phyloP scores from a whole-genome alignment of 1,140 invertebrate species.

The Nomia melanderi region DNA sequence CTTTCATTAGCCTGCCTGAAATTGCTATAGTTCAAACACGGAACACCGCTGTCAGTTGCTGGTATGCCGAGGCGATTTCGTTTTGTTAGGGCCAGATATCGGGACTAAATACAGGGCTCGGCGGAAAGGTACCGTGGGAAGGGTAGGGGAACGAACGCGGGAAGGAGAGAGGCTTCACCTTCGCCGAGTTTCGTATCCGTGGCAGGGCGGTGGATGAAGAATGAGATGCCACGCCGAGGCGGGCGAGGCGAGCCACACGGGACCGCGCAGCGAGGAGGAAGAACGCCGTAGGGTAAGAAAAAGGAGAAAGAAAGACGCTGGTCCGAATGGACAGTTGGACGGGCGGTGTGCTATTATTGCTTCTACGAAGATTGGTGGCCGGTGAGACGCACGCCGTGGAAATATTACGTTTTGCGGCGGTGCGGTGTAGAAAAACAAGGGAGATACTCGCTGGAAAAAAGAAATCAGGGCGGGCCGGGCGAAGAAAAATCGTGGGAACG shows the following conservation, averaged over 20 bases:
- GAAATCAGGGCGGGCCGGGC: slow-evolving; percentile 54
- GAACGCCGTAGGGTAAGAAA: slow-evolving; percentile 52
- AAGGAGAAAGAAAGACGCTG: slow-evolving; percentile 59
- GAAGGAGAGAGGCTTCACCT: slow-evolving; percentile 13
- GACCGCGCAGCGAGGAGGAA: slow-evolving; percentile 61
- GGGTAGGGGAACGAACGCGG: slow-evolving; percentile 47
- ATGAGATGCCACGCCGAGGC: slow-evolving; percentile 19
- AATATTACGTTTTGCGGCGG: slow-evolving; percentile 76
- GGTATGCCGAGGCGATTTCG: slow-evolving; percentile 71
- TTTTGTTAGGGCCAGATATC: slow-evolving; percentile 77
- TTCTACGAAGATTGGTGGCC: slow-evolving; percentile 78
- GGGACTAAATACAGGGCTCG: slow-evolving; percentile 64
- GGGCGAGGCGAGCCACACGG: slow-evolving; percentile 34
- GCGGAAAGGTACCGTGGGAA: slow-evolving; percentile 26
- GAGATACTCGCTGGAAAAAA: slow-evolving; percentile 66
- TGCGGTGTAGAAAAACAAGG: slow-evolving; percentile 56
- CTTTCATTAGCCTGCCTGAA: slow-evolving; percentile 80
- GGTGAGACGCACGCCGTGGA: slow-evolving; percentile 70
- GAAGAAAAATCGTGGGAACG: slow-evolving; percentile 30
- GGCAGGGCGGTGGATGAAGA: slow-evolving; percentile 32
- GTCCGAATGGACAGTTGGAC: slow-evolving; percentile 75
- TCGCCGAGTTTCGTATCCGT: slow-evolving; percentile 29
- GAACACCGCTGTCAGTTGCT: slow-evolving; percentile 61
- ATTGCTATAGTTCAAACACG: slow-evolving; percentile 80
- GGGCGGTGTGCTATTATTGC: slow-evolving; percentile 77